Conservation (phyloP, 2,888 invertebrate genomes). For the Zonitis immaculata region DNA sequence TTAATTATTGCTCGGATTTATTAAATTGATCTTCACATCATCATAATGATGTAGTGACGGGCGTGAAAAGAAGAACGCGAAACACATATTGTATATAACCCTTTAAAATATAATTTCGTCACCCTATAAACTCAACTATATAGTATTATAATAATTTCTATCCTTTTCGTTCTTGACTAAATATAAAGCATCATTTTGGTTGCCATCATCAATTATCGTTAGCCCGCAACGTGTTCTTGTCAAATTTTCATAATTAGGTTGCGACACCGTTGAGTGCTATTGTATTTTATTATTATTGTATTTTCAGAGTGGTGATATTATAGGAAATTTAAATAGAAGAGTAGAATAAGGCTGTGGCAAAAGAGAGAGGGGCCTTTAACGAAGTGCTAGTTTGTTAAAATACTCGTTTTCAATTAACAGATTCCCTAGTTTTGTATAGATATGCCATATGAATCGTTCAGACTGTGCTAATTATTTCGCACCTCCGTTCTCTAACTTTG, state of each 20-base stretch:
- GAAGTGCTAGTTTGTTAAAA: constrained; percentile 39
- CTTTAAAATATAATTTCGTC: too few relatives aligned
- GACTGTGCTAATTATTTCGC: constrained; percentile 35
- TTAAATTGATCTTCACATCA: constrained; percentile 37
- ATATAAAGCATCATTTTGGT: constrained; percentile 30
- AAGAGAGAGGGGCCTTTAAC: constrained; percentile 31
- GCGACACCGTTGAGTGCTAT: constrained; percentile 43
- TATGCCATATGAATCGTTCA: constrained; percentile 24
- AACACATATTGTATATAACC: too few relatives aligned
- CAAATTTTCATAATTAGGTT: constrained; percentile 49
- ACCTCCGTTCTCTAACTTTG: constrained; percentile 30
- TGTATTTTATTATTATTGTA: constrained; percentile 26
- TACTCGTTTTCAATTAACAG: constrained; percentile 25
- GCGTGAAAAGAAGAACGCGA: constrained; percentile 34
- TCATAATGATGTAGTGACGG: constrained; percentile 22
- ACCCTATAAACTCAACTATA: too few relatives aligned
- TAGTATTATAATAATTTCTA: too few relatives aligned
- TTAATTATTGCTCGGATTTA: constrained; percentile 45
- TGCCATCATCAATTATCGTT: constrained; percentile 45
- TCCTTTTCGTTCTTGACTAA: constrained; percentile 12
- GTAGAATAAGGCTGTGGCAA: background rate
- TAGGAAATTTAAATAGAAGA: background rate
- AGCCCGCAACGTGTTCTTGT: constrained; percentile 46
- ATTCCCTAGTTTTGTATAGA: constrained; percentile 13
- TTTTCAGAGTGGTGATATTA: background rate